Evolutionary conservation across 2,113 vertebrate species (phyloP), one percentile per base, ranked within the genome.

Genomic region (Ia io): DNA sequence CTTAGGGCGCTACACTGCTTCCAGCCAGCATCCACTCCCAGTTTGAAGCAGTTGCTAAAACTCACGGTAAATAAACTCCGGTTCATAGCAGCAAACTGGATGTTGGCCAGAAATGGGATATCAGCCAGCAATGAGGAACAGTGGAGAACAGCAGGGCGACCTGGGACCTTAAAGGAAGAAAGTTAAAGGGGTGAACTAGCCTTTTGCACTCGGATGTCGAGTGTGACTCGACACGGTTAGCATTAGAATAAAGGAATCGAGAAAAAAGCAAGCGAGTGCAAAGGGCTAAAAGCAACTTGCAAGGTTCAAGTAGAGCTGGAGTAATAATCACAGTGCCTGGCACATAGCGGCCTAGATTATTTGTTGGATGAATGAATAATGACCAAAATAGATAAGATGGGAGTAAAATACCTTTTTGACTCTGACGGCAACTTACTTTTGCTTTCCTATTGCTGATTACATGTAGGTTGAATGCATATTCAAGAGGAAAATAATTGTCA

Each of bases 401-500:
- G 42, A 85, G 8, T 67, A 82, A 47, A 86, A 42, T 67, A 14
- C 11, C 16, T 67, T 79, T 82, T 53, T 82, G 14, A 83, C 20
- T 47, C 22, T 49, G 11, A 74, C 11, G 30, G n/a, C 47, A 88
- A 78, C 30, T 63, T 47, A 30, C 22, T 28, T 71, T 82, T 84
- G 84, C 61, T 51, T 42, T 94, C 67, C 53, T 82, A 1, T 40
- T 91, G 32, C 28, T 86, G 63, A 42, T 83, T 35, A 86, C 35
- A 70, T 65, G 78, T 85, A 84, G 42, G 56, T 59, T 28, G 76
- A 88, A 56, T 32, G 25, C 18, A 22, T 70, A 93, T 90, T 87
- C 40, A 71, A 89, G 79, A 70, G 42, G 49, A 93, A 89, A 84
- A 92, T 65, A 56, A 80, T 70, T 69, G 51, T 76, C 88, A 61